Percentiles rank a stretch among this genome's conserved stretches.
These are phyloP conservation scores for Caenorhabditis japonica DNA, from an alignment of 2,888 invertebrate species.

Conservation along the genomic window DNA sequence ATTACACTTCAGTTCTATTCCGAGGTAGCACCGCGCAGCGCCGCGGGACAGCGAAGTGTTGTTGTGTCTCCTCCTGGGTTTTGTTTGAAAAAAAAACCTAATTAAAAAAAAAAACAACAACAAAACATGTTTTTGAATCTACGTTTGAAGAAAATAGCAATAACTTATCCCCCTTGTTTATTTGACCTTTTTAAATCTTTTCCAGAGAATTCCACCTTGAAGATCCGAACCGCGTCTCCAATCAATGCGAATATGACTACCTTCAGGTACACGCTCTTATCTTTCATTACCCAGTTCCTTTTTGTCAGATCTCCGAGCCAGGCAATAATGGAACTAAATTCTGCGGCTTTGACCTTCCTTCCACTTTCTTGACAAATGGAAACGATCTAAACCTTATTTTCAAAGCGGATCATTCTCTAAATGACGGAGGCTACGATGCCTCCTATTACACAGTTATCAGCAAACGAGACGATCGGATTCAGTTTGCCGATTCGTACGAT, in stretches of 20 bases:
- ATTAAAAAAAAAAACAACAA: too few species aligned
- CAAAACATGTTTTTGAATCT: too few species aligned
- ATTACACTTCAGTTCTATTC: too few species aligned
- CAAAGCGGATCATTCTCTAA: conserved; percentile 58
- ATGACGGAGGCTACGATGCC: conserved; percentile 62
- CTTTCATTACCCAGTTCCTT: conserved; percentile 2
- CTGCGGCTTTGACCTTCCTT: conserved; percentile 13
- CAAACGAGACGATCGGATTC: conserved; percentile 26
- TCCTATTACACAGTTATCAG: conserved; percentile 59
- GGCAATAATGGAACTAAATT: conserved; percentile 7
- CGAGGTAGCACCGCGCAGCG: too few species aligned
- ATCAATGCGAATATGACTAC: conserved; percentile 18
- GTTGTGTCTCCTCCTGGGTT: too few species aligned
- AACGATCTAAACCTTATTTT: conserved; percentile 26
- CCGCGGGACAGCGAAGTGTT: too few species aligned
- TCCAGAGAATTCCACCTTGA: conserved; percentile 17
- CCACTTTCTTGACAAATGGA: conserved; percentile 20
- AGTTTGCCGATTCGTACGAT: conserved; percentile 65
- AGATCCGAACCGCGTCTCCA: conserved; percentile 4
- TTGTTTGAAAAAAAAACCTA: too few species aligned
- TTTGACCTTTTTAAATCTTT: not conserved
- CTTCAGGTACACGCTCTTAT: conserved; percentile 7
- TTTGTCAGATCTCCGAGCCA: conserved; percentile 23
- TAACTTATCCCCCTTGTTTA: too few species aligned
- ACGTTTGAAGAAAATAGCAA: too few species aligned